Conservation (phyloP, 2,888 invertebrate genomes). For the Drosophila neoperkinsi region DNA sequence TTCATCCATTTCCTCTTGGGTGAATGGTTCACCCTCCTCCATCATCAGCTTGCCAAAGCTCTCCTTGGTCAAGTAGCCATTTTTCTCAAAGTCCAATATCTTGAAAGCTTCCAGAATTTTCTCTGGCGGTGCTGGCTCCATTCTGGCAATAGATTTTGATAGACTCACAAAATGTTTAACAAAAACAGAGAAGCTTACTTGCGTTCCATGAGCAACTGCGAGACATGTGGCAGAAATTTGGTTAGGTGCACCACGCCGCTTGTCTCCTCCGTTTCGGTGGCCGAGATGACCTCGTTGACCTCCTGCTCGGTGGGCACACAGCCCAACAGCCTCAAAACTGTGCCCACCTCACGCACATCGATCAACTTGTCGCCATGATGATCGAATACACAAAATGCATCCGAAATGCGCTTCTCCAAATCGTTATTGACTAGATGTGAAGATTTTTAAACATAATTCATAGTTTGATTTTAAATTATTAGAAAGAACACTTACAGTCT, state of each 20-base stretch:
- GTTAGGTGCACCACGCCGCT: constrained; percentile 91
- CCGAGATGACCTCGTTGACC: constrained; percentile 94
- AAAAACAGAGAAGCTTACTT: constrained; percentile 86
- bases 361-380: constrained; percentile 94
- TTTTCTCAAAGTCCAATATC: constrained; percentile 91
- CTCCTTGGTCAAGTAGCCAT: constrained; percentile 91
- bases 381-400: constrained; percentile 96
- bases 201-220: constrained; percentile 92
- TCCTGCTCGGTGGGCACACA: constrained; percentile 96
- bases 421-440: constrained; percentile 87
- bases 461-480: not conserved
- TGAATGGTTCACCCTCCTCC: constrained; percentile 96
- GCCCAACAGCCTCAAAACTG: constrained; percentile 94
- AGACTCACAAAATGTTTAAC: not conserved
- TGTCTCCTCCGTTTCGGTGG: constrained; percentile 93
- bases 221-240: constrained; percentile 92
- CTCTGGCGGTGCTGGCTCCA: constrained; percentile 94
- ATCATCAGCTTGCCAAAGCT: constrained; percentile 91
- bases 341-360: constrained; percentile 96
- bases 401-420: constrained; percentile 92
- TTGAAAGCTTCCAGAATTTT: constrained; percentile 93
- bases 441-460: not conserved
- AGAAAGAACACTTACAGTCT: constrained; percentile 54
- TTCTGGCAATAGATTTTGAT: constrained; percentile 85
- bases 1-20: constrained; percentile 95